These are phyloP conservation scores for Galeruca laticollis DNA, from an alignment of 2,888 invertebrate genomes.

Conservation along the genomic window DNA sequence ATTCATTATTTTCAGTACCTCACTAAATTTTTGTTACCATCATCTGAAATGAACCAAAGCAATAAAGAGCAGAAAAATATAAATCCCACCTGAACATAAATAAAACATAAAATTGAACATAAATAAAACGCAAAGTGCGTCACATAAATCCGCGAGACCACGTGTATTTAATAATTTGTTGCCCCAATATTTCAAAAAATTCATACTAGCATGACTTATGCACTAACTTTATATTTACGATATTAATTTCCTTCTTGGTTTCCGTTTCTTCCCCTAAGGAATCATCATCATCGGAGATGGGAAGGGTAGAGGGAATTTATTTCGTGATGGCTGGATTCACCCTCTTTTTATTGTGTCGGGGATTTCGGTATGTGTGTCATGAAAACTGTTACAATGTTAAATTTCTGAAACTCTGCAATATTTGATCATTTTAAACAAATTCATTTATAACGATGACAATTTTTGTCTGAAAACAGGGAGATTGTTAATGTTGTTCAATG, in stretches of 20 bases:
- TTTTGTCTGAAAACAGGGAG: too few relatives aligned
- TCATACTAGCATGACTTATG: constrained; percentile 65
- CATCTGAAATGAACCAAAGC: constrained; percentile 29
- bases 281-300: constrained; percentile 40
- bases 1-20: constrained; percentile 3
- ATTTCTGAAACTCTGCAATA: not conserved
- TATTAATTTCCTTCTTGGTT: constrained; percentile 65
- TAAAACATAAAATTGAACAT: constrained; percentile 63
- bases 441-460: too few relatives aligned
- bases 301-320: constrained; percentile 8
- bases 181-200: constrained; percentile 66
- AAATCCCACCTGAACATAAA: constrained; percentile 62
- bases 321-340: constrained; percentile 22
- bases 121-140: constrained; percentile 64
- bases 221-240: constrained; percentile 67
- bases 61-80: constrained; percentile 43
- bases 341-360: constrained; percentile 18
- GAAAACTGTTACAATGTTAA: constrained; percentile 16
- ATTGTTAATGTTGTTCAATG: too few relatives aligned
- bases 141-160: constrained; percentile 62
- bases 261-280: constrained; percentile 49
- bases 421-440: too few relatives aligned
- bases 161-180: constrained; percentile 66
- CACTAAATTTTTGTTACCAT: constrained; percentile 18
- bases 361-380: constrained; percentile 26